Percentiles rank a stretch among this genome's conserved stretches.
These are phyloP conservation scores for Drosophila cognata DNA, from an alignment of 2,888 invertebrate genomes.

Conservation along the genomic window DNA sequence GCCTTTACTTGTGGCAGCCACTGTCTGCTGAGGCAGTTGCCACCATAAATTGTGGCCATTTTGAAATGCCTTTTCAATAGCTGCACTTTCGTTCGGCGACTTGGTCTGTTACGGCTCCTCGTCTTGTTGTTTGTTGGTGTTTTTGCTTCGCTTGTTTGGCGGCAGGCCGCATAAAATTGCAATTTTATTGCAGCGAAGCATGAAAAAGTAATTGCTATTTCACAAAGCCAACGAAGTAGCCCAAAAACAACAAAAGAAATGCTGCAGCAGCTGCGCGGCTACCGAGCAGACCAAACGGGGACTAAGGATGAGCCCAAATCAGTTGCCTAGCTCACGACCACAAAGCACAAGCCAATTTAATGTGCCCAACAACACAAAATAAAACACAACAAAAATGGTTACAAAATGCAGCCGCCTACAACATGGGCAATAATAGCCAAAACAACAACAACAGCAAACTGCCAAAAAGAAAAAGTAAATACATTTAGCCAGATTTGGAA, in stretches of 20 bases:
- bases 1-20: conserved; percentile 44
- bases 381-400: conserved; percentile 68
- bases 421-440: conserved; percentile 35
- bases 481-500: background rate
- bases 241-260: conserved; percentile 30
- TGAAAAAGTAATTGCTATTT: conserved; percentile 81
- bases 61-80: conserved; percentile 77
- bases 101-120: conserved; percentile 5
- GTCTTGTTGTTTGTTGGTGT: conserved; percentile 32
- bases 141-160: conserved; percentile 60
- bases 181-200: conserved; percentile 79
- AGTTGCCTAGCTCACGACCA: conserved; percentile 44
- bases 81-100: conserved; percentile 59
- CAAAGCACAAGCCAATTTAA: conserved; percentile 71
- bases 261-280: conserved; percentile 69
- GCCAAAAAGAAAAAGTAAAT: conserved; percentile 4
- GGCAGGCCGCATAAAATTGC: conserved; percentile 80
- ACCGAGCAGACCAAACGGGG: conserved; percentile 18
- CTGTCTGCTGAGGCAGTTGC: conserved; percentile 33
- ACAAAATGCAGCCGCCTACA: conserved; percentile 61
- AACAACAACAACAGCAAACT: conserved; percentile 27
- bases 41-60: conserved; percentile 63
- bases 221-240: conserved; percentile 65
- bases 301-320: conserved; percentile 26
- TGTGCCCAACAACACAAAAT: conserved; percentile 59